Evolutionary conservation across 2,797 vertebrate genomes (phyloP), one percentile per base, ranked within the genome.

Genomic region (Micromesistius poutassou): DNA sequence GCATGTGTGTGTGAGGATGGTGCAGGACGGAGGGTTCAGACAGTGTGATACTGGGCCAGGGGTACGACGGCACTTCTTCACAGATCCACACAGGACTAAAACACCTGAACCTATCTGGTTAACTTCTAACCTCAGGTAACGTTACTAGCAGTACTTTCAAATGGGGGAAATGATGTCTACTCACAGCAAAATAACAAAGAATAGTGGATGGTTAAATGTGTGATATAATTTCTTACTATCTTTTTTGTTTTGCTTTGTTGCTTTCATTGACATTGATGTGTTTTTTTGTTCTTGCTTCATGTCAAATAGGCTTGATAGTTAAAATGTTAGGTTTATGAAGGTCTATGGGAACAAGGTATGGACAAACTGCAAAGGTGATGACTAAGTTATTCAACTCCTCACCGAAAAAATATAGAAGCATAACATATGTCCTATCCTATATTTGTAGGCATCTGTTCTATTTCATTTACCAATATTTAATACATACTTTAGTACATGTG

Each of bases 71-170:
- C 77, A 83, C 79, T 80, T 84, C 86, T 84, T 88, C 80, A 75
- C 82, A 84, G 78, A 84, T 83, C 77, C 77, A 73, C 82, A 76
- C 77, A 77, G 82, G 73, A 85, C 72, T 73, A 9, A 40, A 72
- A 85, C 86, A 42, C 80, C 70, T 81, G 31, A 71, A 71, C 5
- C 28, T 6, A 16, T 3, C 31, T 30, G 2, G 83, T 38, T 46
- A 66, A 75, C 84, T 74, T 40, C 78, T 81, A 84, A 80, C 86
- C 81, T 87, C 90, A 93, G 93, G 93, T 93, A 92, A 90, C 78
- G 46, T 74, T 10, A 73, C 14, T n/a, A 35, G 6, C 71, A n/a
- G 4, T 22, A 16, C 33, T 28, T 74, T 22, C 22, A 30, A 25
- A 25, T 73, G 22, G 2, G 22, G 35, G 13, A 12, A 77, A 76